Base-by-base conservation (phyloP, 2,797 vertebrate genomes). In the Euphonia xanthogaster region DNA sequence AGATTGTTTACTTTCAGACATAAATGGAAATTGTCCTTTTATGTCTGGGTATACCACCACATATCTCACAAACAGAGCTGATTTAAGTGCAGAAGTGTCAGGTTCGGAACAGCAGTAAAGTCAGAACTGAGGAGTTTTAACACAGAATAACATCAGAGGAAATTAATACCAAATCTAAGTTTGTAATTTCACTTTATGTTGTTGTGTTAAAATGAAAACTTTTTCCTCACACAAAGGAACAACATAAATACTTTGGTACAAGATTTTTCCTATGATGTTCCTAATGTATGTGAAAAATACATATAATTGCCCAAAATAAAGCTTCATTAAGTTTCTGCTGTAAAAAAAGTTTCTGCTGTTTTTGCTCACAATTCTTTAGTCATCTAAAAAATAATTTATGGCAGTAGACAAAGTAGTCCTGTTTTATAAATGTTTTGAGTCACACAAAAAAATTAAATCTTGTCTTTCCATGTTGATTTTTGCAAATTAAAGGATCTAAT, bases 271-370 rank as follows among this genome's bases (percentile, higher is more conserved):
- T 39, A 15, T 57, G 7, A 31, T 53, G 12, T 28, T 77, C 39
- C 25, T 65, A 28, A 51, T 23, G 8, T 57, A 39, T 11, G 11
- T 8, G 12, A 66, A 83, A 96, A 96, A 93, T 27, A 53, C 25
- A 88, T 14, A 65, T 78, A 97, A 98, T 96, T 97, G 98, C 98
- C 80, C 95, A 96, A 99, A 98, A 93, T 92, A 98, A 60, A 90
- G 86, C 54, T 97, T 98, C 88, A 97, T 94, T 95, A 98, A 86
- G 65, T 83, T 95, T 89, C 91, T 98, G 63, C 93, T 98, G 73
- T 98, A 98, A n/a, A n/a, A n/a, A n/a, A 98, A 86, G 65, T 83
- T 95, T 89, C 91, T 98, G 63, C 93, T 98, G 73, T 98, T 98
- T 97, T 98, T 91, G 97, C 92, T 84, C 97, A 45, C 7, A 51